These are phyloP conservation scores for Motacilla tschutschensis DNA, from an alignment of 2,113 vertebrate genomes.

Conservation along the genomic window DNA sequence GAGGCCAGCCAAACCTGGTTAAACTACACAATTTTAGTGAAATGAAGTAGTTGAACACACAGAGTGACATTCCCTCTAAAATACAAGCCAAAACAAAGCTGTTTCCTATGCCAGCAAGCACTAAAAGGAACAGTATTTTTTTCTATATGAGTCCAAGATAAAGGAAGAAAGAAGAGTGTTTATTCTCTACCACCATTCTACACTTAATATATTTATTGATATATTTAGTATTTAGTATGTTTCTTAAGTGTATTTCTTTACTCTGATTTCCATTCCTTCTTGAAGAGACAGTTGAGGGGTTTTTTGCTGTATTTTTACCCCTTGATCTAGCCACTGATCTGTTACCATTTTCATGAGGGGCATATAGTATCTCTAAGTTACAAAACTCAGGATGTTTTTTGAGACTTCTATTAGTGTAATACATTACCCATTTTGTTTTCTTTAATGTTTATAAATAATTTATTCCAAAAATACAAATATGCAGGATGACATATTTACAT, in stretches of 20 bases:
- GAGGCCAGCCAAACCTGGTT: not conserved
- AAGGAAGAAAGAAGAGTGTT: not conserved
- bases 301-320: not conserved
- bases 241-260: not conserved
- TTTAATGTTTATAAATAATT: not conserved
- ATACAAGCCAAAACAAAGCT: not conserved
- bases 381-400: not conserved
- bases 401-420: not conserved
- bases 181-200: not conserved
- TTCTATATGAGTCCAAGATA: not conserved
- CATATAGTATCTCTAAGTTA: not conserved
- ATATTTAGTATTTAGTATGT: not conserved
- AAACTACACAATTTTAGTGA: not conserved
- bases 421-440: not conserved
- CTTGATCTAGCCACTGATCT: not conserved
- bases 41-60: not conserved
- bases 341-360: not conserved
- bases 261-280: not conserved
- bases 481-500: not conserved
- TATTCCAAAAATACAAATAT: not conserved
- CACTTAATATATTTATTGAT: not conserved
- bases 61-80: not conserved
- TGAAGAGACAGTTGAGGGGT: not conserved
- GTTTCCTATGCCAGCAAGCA: not conserved
- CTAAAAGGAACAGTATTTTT: not conserved